These are phyloP conservation scores for Nymphicus hollandicus DNA, from an alignment of 2,113 vertebrate species.

Conservation along the genomic window DNA sequence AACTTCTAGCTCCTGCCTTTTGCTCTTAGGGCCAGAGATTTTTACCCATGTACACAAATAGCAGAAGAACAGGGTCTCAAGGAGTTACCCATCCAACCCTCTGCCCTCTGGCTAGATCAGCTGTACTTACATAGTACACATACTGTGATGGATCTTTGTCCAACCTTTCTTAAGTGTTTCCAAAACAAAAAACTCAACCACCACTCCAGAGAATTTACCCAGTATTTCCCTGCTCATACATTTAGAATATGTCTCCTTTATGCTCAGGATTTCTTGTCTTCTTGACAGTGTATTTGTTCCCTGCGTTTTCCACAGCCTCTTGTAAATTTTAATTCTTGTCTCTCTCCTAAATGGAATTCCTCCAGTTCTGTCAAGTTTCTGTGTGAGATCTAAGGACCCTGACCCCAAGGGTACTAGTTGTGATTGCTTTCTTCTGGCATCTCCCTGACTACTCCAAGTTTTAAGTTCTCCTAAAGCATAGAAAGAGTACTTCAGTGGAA, in stretches of 20 bases:
- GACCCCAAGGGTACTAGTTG: background rate
- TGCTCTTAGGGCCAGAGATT: background rate
- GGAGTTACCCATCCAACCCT: background rate
- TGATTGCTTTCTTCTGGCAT: background rate
- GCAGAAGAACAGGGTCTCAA: background rate
- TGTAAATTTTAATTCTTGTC: background rate
- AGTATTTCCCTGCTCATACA: background rate
- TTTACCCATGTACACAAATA: background rate
- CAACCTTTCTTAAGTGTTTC: background rate
- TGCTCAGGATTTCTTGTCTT: background rate
- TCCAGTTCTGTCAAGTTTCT: background rate
- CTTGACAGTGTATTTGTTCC: background rate
- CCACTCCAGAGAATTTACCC: background rate
- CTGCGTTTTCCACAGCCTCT: background rate
- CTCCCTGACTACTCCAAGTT: background rate
- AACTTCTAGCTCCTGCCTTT: background rate
- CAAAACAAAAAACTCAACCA: background rate
- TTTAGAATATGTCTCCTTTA: background rate
- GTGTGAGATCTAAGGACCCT: background rate
- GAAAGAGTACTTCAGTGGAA: background rate
- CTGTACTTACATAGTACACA: background rate
- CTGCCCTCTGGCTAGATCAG: background rate
- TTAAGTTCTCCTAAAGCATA: background rate
- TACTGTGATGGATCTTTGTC: background rate
- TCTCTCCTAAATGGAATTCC: background rate